Conservation (phyloP, 53 echinoderm and acorn worm species). For the Paracentrotus lividus region DNA sequence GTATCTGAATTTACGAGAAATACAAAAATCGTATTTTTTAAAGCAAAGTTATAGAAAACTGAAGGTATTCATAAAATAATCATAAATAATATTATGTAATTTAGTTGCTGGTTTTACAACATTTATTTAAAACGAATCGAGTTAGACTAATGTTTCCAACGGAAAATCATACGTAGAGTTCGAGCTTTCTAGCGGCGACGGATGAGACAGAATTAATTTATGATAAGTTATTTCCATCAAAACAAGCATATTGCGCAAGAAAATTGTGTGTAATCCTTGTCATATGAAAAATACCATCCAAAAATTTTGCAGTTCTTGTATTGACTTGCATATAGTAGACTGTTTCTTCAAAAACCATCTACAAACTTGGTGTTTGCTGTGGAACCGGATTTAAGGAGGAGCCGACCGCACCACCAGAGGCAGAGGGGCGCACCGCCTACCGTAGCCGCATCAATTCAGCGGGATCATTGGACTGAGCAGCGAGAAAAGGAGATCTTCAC, state of each 20-base stretch:
- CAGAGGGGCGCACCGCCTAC: background rate
- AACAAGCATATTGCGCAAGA: background rate
- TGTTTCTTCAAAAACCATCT: background rate
- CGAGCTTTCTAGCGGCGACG: background rate
- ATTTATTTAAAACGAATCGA: background rate
- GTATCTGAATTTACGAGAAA: background rate
- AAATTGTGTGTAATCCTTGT: background rate
- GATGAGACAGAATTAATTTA: background rate
- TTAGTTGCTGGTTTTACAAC: background rate
- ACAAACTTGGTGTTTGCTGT: background rate
- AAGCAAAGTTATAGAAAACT: too few relatives aligned
- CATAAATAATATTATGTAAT: too few relatives aligned
- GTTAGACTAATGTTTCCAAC: background rate
- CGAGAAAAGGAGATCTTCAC: too few relatives aligned
- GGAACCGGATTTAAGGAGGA: too few relatives aligned
- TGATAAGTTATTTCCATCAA: background rate
- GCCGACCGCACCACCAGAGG: background rate
- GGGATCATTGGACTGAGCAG: background rate
- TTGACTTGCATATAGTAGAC: background rate
- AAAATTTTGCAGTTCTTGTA: background rate
- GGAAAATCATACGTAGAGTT: too few relatives aligned
- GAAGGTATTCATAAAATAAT: too few relatives aligned
- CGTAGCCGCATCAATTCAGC: background rate
- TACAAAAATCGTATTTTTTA: too few relatives aligned
- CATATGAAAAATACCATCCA: background rate